Evolutionary conservation across 2,113 vertebrate genomes (phyloP).

Genomic region (Calidris pygmaea): DNA sequence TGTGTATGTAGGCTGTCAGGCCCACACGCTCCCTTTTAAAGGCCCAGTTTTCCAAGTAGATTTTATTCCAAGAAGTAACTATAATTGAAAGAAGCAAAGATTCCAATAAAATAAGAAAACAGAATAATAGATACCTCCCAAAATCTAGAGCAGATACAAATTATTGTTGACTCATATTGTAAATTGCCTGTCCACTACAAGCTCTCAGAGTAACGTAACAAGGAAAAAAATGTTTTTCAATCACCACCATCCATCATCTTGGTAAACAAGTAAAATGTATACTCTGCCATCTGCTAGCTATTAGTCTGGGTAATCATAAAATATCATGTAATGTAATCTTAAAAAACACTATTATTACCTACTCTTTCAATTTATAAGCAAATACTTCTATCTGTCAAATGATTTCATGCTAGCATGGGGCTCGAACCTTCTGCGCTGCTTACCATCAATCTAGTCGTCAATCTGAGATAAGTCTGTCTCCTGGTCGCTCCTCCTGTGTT

Average conservation of each 20-base stretch:
- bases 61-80: neutral
- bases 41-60: neutral
- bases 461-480: neutral
- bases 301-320: conserved; percentile 65
- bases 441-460: neutral
- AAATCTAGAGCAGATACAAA: conserved; percentile 9
- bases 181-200: conserved; percentile 40
- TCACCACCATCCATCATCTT: conserved; percentile 39
- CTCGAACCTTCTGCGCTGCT: neutral
- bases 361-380: conserved; percentile 55
- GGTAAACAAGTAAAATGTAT: conserved; percentile 42
- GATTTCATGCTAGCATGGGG: conserved; percentile 19
- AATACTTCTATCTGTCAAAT: conserved; percentile 54
- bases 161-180: conserved; percentile 3
- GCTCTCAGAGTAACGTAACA: conserved; percentile 40
- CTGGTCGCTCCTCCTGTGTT: neutral
- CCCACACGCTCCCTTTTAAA: neutral
- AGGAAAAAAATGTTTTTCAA: conserved; percentile 26
- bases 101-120: neutral
- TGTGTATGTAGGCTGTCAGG: neutral
- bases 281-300: conserved; percentile 55
- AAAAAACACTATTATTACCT: conserved; percentile 56
- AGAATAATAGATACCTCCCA: neutral
- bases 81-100: neutral
- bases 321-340: conserved; percentile 53